Conservation (phyloP, 2,888 invertebrate species). For the Anoplius nigerrimus region DNA sequence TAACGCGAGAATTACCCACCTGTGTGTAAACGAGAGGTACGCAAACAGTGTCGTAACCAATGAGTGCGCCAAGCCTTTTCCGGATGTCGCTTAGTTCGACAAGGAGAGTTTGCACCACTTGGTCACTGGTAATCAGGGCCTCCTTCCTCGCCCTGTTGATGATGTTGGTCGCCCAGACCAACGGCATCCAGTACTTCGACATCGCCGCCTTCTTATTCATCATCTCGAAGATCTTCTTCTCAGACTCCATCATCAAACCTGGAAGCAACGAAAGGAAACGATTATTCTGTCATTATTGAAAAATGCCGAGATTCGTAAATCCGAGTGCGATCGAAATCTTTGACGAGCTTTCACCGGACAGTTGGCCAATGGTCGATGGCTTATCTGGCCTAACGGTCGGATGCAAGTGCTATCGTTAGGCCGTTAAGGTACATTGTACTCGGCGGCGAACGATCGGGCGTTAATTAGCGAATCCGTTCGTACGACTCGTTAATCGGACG, state of each 20-base stretch:
- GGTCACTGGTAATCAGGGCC: constrained; percentile 89
- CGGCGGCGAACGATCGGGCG: constrained; percentile 5
- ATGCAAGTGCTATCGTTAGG: background rate
- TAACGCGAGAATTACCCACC: constrained; percentile 76
- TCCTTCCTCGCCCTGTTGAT: constrained; percentile 92
- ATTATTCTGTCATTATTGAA: background rate
- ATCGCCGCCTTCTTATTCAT: constrained; percentile 93
- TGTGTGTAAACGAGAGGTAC: constrained; percentile 95
- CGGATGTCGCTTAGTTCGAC: constrained; percentile 93
- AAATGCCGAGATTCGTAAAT: background rate
- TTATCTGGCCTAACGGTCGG: too few species aligned
- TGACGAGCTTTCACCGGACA: background rate
- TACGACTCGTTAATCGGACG: constrained; percentile 24
- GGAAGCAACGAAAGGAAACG: constrained; percentile 32
- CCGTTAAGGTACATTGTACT: background rate
- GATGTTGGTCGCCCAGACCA: constrained; percentile 95
- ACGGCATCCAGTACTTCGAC: constrained; percentile 95
- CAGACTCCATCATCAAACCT: constrained; percentile 94
- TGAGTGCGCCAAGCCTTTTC: constrained; percentile 87
- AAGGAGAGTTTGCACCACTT: constrained; percentile 92
- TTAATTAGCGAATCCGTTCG: constrained; percentile 31
- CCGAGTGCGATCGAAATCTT: background rate
- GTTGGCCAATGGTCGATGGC: too few species aligned
- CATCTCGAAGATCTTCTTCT: constrained; percentile 92
- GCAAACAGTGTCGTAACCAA: constrained; percentile 94